Percentiles rank a stretch among this genome's conserved stretches.
Conservation (phyloP, 2,113 vertebrate species). For the Poicephalus meyeri region DNA sequence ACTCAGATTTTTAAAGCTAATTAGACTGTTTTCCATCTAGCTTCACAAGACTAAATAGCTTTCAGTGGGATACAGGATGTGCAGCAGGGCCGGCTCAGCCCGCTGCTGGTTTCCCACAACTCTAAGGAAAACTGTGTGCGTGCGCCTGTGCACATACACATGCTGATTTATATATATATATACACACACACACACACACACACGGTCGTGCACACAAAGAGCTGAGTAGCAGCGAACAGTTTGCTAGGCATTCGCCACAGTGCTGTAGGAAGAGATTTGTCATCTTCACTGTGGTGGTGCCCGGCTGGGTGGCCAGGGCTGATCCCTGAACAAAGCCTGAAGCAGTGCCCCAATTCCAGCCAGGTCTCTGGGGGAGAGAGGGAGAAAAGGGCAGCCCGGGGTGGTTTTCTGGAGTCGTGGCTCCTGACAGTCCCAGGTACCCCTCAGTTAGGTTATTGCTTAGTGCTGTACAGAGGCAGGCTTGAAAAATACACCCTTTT, state of each 20-base stretch:
- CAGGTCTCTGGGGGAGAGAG: background rate
- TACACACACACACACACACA: accelerated
- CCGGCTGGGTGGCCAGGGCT: background rate
- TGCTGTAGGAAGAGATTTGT: constrained; percentile 22
- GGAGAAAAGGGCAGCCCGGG: background rate
- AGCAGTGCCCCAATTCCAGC: background rate
- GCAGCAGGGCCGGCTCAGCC: background rate
- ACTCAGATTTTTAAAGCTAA: too few species aligned
- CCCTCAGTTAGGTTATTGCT: background rate
- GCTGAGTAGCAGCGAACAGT: background rate
- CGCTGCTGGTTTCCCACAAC: background rate
- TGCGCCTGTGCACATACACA: constrained; percentile 12
- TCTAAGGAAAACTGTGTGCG: background rate
- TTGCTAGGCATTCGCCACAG: background rate
- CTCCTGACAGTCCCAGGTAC: background rate
- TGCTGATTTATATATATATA: background rate
- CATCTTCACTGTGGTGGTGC: background rate
- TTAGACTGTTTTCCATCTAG: too few species aligned
- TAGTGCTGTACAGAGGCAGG: background rate
- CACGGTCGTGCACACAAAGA: background rate
- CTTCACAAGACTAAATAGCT: too few species aligned
- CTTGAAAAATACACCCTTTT: background rate
- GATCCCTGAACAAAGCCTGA: background rate
- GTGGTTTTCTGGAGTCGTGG: background rate
- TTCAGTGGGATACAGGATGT: too few species aligned